Conservation (phyloP, 2,113 vertebrate species). For the Seriola rivoliana region DNA sequence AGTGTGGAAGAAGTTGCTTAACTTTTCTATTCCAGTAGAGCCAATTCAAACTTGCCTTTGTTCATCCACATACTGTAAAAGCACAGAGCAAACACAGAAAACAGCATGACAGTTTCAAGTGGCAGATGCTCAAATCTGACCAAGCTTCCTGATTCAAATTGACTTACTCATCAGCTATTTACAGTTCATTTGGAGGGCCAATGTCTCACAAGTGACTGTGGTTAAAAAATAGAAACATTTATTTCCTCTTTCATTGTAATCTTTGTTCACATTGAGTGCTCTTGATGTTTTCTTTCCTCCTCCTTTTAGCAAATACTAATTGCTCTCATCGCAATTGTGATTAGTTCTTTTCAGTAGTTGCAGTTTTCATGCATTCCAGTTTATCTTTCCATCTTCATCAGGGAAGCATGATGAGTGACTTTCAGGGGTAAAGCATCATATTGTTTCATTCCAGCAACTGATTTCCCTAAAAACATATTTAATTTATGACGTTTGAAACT, state of each 20-base stretch:
- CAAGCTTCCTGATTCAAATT: constrained; percentile 70
- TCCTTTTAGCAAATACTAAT: constrained; percentile 7
- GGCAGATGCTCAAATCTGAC: constrained; percentile 69
- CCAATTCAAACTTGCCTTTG: constrained; percentile 19
- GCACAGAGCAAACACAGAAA: background rate
- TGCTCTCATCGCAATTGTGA: background rate
- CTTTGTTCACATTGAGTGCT: constrained; percentile 48
- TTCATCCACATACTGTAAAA: constrained; percentile 18
- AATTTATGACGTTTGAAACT: too few species aligned
- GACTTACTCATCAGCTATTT: constrained; percentile 43
- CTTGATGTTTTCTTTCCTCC: constrained; percentile 21
- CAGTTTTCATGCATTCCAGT: constrained; percentile 6
- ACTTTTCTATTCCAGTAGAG: constrained; percentile 13
- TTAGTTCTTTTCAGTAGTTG: background rate
- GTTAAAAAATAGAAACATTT: constrained; percentile 19
- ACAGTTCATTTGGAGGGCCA: constrained; percentile 13
- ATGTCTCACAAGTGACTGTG: background rate
- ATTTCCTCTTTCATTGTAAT: constrained; percentile 7
- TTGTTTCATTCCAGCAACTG: too few species aligned
- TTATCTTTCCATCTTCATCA: background rate
- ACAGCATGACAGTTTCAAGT: constrained; percentile 24
- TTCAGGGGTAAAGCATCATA: too few species aligned
- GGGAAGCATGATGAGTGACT: background rate
- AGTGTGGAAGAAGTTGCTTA: constrained; percentile 3
- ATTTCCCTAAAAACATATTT: too few species aligned